Evolutionary conservation across 2,888 invertebrate species (phyloP).

Genomic region (Mimachlamys varia): DNA sequence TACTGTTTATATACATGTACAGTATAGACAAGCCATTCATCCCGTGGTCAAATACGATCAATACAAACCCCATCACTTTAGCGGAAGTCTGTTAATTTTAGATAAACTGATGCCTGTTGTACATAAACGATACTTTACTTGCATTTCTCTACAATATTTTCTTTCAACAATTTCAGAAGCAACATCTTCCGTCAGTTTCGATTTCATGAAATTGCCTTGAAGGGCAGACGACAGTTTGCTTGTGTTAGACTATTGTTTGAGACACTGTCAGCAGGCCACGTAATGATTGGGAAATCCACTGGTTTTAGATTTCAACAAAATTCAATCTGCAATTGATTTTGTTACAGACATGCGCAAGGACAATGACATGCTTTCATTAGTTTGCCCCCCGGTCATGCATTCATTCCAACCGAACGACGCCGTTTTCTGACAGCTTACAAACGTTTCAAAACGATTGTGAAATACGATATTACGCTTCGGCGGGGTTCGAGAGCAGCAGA

Average conservation of each 20-base stretch:
- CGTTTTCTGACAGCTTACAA: constrained; percentile 32
- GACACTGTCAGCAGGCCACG: constrained; percentile 2
- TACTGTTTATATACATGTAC: not conserved
- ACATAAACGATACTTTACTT: not conserved
- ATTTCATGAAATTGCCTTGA: constrained; percentile 7
- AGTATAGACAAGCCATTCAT: not conserved
- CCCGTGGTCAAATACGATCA: not conserved
- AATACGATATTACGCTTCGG: constrained; percentile 25
- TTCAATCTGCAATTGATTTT: constrained; percentile 33
- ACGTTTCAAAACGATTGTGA: constrained; percentile 10
- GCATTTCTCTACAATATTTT: not conserved
- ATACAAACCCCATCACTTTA: not conserved
- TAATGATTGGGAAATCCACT: constrained; percentile 21
- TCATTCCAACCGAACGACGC: constrained; percentile 15
- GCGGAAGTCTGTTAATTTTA: not conserved
- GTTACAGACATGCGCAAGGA: constrained; percentile 19
- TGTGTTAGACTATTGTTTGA: constrained; percentile 1
- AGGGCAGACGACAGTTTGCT: constrained; percentile 15
- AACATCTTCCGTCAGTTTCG: not conserved
- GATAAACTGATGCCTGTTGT: not conserved
- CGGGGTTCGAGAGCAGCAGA: constrained; percentile 12
- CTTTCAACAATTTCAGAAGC: not conserved
- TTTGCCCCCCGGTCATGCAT: constrained; percentile 16
- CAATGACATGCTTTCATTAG: not conserved
- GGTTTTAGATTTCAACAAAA: constrained; percentile 36